Conservation (phyloP, 2,888 invertebrate genomes). For the Euphydryas editha region DNA sequence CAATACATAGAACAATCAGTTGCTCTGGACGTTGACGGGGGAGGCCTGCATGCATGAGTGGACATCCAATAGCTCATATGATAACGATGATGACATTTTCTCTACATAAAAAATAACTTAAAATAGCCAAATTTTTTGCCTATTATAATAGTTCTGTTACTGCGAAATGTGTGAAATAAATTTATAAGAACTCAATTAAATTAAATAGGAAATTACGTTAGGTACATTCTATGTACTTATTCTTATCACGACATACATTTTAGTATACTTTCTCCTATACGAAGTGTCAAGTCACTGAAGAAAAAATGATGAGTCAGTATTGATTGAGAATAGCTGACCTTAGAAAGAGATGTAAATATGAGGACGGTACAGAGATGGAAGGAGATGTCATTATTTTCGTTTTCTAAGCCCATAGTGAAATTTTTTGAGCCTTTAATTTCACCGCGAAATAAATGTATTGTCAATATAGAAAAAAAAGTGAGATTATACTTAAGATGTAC, state of each 20-base stretch:
- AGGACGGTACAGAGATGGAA: neutral
- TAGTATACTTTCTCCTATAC: slow-evolving; percentile 40
- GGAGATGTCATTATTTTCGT: slow-evolving; percentile 14
- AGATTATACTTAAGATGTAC: neutral
- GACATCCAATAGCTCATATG: no score
- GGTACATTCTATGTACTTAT: neutral
- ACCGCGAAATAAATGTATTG: neutral
- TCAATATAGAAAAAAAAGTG: neutral
- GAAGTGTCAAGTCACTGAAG: slow-evolving; percentile 39
- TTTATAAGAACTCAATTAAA: no score
- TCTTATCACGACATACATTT: slow-evolving; percentile 26
- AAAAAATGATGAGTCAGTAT: slow-evolving; percentile 31
- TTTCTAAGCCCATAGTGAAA: slow-evolving; percentile 28
- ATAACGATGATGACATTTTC: no score
- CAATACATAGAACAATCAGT: no score
- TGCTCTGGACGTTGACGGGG: no score
- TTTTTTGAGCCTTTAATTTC: slow-evolving; percentile 13
- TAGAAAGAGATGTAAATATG: slow-evolving; percentile 18
- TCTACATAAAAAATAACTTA: no score
- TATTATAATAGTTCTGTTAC: no score
- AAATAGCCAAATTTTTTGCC: no score
- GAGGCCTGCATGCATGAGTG: no score
- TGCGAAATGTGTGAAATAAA: no score
- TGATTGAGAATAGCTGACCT: slow-evolving; percentile 24
- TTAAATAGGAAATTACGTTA: neutral